A percentile compares a stretch with the other conserved stretches of the same genome.
Conservation (phyloP, 2,113 vertebrate genomes). For the Noturus placidus region DNA sequence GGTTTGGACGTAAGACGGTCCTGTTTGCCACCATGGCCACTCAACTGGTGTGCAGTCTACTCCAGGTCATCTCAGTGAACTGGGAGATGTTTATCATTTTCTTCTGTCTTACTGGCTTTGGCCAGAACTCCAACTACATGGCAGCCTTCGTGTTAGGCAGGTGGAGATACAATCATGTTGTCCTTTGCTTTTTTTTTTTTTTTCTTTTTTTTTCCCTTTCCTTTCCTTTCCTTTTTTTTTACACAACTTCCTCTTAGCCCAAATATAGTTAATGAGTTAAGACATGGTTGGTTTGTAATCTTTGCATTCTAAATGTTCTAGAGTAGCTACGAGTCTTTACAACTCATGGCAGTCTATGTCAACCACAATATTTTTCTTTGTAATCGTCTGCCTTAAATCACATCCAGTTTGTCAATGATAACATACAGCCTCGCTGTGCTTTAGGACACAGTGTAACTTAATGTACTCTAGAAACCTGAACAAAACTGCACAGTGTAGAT, state of each 20-base stretch:
- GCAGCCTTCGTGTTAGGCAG: conserved; percentile 57
- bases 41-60: conserved; percentile 51
- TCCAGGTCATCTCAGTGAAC: conserved; percentile 56
- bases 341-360: not conserved
- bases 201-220: not conserved
- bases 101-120: conserved; percentile 58
- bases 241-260: too few relatives aligned
- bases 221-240: too few relatives aligned
- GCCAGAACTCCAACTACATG: conserved; percentile 55
- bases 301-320: not conserved
- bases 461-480: not conserved
- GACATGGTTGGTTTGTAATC: not conserved
- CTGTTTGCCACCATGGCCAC: conserved; percentile 54
- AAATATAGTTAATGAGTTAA: not conserved
- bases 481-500: too few relatives aligned
- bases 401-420: not conserved
- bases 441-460: not conserved
- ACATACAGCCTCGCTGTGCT: not conserved
- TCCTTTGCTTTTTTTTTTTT: not conserved
- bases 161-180: not conserved
- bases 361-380: not conserved
- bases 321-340: not conserved
- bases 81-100: conserved; percentile 63
- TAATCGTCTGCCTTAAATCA: not conserved
- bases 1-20: conserved; percentile 59